Percentiles rank a stretch among this genome's conserved stretches.
These are phyloP conservation scores for Myotis davidii DNA, from an alignment of 2,113 vertebrate species.

Conservation along the genomic window DNA sequence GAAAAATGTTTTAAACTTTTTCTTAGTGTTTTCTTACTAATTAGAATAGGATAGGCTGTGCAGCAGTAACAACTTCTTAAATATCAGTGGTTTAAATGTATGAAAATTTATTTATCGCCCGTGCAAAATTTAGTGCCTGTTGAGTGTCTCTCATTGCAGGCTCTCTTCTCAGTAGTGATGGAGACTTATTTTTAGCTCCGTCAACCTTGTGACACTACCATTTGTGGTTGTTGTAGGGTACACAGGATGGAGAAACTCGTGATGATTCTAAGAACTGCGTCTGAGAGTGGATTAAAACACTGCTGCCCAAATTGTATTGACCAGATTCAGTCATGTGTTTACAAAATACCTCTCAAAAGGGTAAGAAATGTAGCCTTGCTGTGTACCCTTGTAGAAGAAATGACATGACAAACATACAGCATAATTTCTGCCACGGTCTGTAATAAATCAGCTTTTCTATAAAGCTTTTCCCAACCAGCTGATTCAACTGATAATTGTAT, in stretches of 20 bases:
- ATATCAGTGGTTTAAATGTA: neutral
- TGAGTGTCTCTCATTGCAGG: neutral
- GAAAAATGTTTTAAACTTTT: neutral
- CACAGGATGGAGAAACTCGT: neutral
- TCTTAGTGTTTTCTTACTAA: neutral
- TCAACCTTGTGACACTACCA: neutral
- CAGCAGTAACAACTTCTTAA: neutral
- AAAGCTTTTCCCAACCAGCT: neutral
- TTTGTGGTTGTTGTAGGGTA: neutral
- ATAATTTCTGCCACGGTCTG: neutral
- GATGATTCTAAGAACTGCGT: neutral
- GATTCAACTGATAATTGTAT: neutral
- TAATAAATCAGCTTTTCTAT: neutral
- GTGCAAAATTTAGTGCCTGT: neutral
- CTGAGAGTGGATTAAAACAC: neutral
- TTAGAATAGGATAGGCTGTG: neutral
- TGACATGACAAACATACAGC: neutral
- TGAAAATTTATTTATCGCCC: neutral
- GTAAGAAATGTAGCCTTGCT: neutral
- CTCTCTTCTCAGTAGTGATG: neutral
- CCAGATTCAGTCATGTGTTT: neutral
- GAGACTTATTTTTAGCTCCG: neutral
- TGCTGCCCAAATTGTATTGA: neutral
- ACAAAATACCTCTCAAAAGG: neutral
- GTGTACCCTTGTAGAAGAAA: neutral